Evolutionary conservation across 2,797 vertebrate genomes (phyloP).

Genomic region (Onychomys torridus): DNA sequence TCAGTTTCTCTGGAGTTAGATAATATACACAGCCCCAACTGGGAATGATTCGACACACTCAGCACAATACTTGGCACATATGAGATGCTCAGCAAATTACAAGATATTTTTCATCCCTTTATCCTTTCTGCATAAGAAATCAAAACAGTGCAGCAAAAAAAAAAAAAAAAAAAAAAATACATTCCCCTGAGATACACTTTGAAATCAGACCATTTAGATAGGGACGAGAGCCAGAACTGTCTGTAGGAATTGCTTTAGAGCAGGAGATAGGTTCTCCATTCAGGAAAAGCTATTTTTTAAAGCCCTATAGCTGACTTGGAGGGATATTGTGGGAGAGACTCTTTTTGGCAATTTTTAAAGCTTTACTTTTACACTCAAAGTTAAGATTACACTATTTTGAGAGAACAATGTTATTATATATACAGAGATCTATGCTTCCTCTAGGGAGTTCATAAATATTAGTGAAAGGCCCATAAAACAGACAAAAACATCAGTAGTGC

Average conservation of each 20-base stretch:
- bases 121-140: conserved; percentile 9
- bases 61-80: not conserved
- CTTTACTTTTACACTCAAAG: conserved; percentile 56
- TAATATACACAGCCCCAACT: not conserved
- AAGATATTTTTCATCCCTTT: not conserved
- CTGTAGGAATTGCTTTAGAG: conserved; percentile 22
- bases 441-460: conserved; percentile 56
- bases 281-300: conserved; percentile 26
- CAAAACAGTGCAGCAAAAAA: conserved; percentile 14
- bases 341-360: not conserved
- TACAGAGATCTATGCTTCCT: not conserved
- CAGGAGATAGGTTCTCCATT: not conserved
- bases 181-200: not conserved
- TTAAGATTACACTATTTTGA: conserved; percentile 59
- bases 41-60: not conserved
- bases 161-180: conserved; percentile 19
- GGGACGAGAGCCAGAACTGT: not conserved
- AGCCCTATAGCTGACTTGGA: conserved; percentile 29
- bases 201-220: conserved; percentile 38
- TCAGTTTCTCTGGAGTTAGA: not conserved
- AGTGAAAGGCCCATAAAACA: conserved; percentile 51
- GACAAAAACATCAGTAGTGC: not conserved
- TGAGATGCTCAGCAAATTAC: not conserved
- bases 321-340: not conserved
- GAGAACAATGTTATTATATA: not conserved